Percentiles rank a stretch among this genome's conserved stretches.
phyloP scores from a whole-genome alignment of 2,113 vertebrate species.

The Saimiri boliviensis region DNA sequence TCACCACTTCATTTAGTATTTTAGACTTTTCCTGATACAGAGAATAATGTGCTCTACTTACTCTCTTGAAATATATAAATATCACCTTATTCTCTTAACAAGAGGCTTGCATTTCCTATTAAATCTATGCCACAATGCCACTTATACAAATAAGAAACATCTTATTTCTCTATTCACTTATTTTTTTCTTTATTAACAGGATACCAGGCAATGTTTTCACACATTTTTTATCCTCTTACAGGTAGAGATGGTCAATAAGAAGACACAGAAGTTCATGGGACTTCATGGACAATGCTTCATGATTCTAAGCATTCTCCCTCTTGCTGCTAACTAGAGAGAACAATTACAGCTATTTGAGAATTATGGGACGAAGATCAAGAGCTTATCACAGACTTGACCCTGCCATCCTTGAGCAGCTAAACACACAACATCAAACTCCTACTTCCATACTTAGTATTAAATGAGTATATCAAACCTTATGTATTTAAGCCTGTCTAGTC shows the following conservation, averaged over 20 bases:
- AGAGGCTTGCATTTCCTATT: background rate
- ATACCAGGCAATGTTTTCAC: background rate
- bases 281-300: background rate
- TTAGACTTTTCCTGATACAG: background rate
- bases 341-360: background rate
- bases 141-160: background rate
- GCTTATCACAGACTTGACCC: background rate
- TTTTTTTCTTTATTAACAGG: slow-evolving; percentile 7
- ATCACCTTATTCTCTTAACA: background rate
- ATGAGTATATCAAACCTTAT: background rate
- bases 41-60: background rate
- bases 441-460: background rate
- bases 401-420: background rate
- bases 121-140: background rate
- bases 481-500: background rate
- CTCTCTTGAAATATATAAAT: background rate
- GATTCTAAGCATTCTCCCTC: background rate
- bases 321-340: background rate
- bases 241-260: background rate
- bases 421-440: background rate
- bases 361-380: background rate
- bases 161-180: background rate
- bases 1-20: background rate
- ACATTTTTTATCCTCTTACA: background rate
- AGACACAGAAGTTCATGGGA: background rate